Percentiles rank a stretch among this genome's conserved stretches.
Conservation (phyloP, 2,888 invertebrate species). For the Drosophila flavopinicola region DNA sequence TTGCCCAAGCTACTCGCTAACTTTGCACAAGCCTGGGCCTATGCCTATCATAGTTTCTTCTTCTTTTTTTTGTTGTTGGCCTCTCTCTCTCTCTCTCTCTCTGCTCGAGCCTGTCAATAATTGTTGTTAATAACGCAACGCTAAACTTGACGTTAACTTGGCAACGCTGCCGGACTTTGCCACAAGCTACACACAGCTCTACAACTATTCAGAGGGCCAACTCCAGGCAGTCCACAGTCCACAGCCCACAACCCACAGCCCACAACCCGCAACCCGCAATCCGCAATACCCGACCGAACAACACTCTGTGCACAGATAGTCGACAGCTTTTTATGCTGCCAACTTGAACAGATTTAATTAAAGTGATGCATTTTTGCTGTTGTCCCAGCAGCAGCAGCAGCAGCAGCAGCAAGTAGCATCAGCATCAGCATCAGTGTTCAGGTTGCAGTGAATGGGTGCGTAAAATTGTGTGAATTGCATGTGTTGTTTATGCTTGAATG, state of each 20-base stretch:
- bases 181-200: too few species aligned
- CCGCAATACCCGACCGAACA: neutral
- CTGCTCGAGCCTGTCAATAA: constrained; percentile 56
- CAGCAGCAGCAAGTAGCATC: neutral
- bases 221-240: too few species aligned
- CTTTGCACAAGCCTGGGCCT: too few species aligned
- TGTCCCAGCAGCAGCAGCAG: neutral
- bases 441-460: constrained; percentile 14
- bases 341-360: constrained; percentile 67
- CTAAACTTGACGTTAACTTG: constrained; percentile 63
- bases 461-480: constrained; percentile 4
- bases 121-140: constrained; percentile 73
- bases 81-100: too few species aligned
- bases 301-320: constrained; percentile 11
- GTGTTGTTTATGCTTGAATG: neutral
- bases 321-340: constrained; percentile 43
- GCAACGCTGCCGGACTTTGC: constrained; percentile 41
- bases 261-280: neutral
- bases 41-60: too few species aligned
- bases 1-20: constrained; percentile 43
- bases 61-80: too few species aligned
- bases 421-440: neutral
- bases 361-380: constrained; percentile 31
- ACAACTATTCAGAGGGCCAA: neutral
- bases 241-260: neutral